phyloP scores from a whole-genome alignment of 2,797 vertebrate species.

The Syndactyla subalaris region DNA sequence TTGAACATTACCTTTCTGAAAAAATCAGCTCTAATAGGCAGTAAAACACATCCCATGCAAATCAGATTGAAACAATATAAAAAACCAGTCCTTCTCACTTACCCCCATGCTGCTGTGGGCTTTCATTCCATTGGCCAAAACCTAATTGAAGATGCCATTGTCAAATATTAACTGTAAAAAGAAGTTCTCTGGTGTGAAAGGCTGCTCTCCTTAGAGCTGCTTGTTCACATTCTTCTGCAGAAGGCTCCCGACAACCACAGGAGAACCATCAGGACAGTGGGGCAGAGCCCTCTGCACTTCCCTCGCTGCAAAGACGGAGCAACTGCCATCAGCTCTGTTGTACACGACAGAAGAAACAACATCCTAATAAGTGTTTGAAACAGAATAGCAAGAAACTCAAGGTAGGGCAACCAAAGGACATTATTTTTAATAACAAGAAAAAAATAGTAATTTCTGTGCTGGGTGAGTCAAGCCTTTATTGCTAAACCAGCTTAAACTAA shows the following conservation, averaged over 20 bases:
- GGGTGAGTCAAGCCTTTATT: slow-evolving; percentile 47
- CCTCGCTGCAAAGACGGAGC: not conserved
- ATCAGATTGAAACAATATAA: not conserved
- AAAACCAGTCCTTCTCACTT: not conserved
- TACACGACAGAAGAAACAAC: accelerated
- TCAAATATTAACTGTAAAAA: not conserved
- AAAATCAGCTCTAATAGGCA: not conserved
- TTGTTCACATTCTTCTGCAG: not conserved
- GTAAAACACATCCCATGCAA: not conserved
- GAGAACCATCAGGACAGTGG: not conserved
- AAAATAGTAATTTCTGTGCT: not conserved
- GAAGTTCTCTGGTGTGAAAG: accelerated
- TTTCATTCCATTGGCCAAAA: not conserved
- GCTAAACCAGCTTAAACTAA: slow-evolving; percentile 48
- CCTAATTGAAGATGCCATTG: not conserved
- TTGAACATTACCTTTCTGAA: not conserved
- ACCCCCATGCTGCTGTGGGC: not conserved
- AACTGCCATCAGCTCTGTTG: not conserved
- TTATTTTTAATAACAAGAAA: slow-evolving; percentile 19
- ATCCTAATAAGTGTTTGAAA: not conserved
- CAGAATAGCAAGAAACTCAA: not conserved
- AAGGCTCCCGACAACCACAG: not conserved
- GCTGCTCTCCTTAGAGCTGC: not conserved
- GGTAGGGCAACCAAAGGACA: not conserved
- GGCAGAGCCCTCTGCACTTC: not conserved